Evolutionary conservation across 1,140 invertebrate genomes (phyloP), one percentile per base, ranked within the genome.

Genomic region (Diprion similis): DNA sequence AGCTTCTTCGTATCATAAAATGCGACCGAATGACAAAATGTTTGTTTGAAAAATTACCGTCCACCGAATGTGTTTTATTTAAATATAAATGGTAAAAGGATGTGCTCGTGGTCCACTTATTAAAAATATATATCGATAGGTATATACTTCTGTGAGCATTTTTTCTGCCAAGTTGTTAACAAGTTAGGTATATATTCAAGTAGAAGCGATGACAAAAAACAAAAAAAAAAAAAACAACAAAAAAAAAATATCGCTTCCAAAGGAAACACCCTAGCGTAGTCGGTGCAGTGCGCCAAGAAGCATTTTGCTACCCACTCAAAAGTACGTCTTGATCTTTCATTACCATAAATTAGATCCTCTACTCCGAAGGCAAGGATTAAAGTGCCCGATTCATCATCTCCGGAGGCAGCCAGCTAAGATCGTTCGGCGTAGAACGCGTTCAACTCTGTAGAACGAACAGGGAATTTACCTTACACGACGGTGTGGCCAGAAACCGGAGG

Each of bases 261-360:
- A 15, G 6, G 11, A 13, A 15, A 17, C 51, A 59, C 51, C 11
- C 3, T 59, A 15, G 51, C n/a, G n/a, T 9, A 59, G n/a, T 59
- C 51, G 9, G 11, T 59, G 51, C n/a, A 37, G 24, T 37, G 51
- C 51, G 51, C n/a, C 51, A 10, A 59, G 24, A 59, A 4, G 11
- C 51, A 59, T 17, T 59, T 17, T 59, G 24, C 24, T 37, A 59
- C 51, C 51, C n/a, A 59, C 51, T 59, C 24, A 37, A 37, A 37
- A 15, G 51, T 59, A 59, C 51, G 51, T 59, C 51, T 59, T 59
- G 51, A 59, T 59, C 51, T 59, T 59, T 59, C 51, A 59, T 59
- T 59, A 59, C 51, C 51, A 59, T 59, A 59, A 59, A 59, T 59
- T 59, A 59, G 51, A 59, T 59, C 51, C 51, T 59, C 51, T 59